These are phyloP conservation scores for Chloroceryle amazona DNA, from an alignment of 2,797 vertebrate species.

Conservation along the genomic window DNA sequence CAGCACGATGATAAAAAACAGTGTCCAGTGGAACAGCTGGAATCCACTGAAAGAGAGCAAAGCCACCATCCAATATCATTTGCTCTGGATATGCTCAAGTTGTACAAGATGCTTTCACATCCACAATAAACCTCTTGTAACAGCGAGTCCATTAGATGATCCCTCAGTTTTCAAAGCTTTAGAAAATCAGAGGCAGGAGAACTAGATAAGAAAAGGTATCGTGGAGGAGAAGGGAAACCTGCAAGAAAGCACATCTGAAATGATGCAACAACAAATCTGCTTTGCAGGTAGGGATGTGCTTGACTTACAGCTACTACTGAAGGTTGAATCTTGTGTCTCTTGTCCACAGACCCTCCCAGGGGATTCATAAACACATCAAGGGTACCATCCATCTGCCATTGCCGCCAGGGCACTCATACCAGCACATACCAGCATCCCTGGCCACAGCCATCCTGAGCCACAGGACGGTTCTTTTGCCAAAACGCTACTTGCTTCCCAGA, in stretches of 20 bases:
- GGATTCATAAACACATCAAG: rapidly evolving
- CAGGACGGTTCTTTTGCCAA: not conserved
- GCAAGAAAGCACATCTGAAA: not conserved
- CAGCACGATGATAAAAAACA: not conserved
- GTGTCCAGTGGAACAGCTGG: not conserved
- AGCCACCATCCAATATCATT: not conserved
- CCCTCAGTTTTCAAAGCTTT: not conserved
- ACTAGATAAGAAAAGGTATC: not conserved
- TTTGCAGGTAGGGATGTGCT: not conserved
- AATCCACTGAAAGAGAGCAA: not conserved
- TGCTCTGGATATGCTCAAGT: not conserved
- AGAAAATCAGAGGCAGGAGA: not conserved
- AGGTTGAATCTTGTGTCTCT: not conserved
- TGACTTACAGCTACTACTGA: not conserved
- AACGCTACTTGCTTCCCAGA: not conserved
- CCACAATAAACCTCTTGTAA: not conserved
- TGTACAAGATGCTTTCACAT: not conserved
- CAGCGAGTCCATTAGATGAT: not conserved
- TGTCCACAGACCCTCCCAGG: not conserved
- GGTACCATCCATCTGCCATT: rapidly evolving
- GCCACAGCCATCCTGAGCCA: not conserved
- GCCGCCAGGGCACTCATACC: not conserved
- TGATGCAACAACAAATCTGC: rapidly evolving
- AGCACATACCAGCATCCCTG: not conserved
- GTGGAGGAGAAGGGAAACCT: not conserved